Conservation (phyloP, 2,888 invertebrate genomes). For the Dolichomitus sp. region DNA sequence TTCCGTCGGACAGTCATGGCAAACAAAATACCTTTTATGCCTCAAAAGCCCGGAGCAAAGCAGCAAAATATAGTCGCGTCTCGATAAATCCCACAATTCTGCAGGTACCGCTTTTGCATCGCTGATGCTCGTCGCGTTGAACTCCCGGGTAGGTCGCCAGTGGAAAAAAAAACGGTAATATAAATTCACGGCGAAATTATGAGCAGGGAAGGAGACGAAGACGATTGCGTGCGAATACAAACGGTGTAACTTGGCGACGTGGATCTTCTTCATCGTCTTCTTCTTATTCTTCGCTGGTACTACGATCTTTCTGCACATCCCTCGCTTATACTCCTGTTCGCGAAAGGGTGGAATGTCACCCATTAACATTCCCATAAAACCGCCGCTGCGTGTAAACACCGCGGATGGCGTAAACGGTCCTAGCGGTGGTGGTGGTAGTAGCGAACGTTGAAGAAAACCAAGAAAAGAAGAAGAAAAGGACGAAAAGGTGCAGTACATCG, state of each 20-base stretch:
- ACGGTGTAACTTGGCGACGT: slow-evolving; percentile 53
- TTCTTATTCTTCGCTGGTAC: slow-evolving; percentile 16
- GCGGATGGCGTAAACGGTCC: slow-evolving; percentile 78
- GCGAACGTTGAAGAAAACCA: slow-evolving; percentile 53
- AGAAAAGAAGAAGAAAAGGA: slow-evolving; percentile 54
- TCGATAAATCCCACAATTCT: slow-evolving; percentile 60
- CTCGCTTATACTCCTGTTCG: slow-evolving; percentile 62
- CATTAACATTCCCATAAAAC: slow-evolving; percentile 84
- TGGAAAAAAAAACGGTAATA: slow-evolving; percentile 44
- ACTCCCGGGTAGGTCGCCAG: slow-evolving; percentile 45
- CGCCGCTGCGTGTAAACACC: slow-evolving; percentile 81
- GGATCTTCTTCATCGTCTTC: slow-evolving; percentile 21
- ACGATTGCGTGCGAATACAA: slow-evolving; percentile 55
- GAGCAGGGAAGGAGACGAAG: slow-evolving; percentile 28
- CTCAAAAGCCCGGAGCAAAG: slow-evolving; percentile 18
- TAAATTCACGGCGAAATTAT: slow-evolving; percentile 62
- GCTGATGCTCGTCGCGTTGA: slow-evolving; percentile 11
- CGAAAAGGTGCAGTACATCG: slow-evolving; percentile 30
- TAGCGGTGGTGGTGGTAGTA: slow-evolving; percentile 63
- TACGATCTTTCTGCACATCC: slow-evolving; percentile 41
- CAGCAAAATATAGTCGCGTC: slow-evolving; percentile 32
- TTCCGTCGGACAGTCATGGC: slow-evolving; percentile 53
- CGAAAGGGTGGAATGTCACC: slow-evolving; percentile 82
- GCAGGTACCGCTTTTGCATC: slow-evolving; percentile 27
- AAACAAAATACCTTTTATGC: slow-evolving; percentile 60